These are phyloP conservation scores for Mythimna vitellina DNA, from an alignment of 2,888 invertebrate species.

Conservation along the genomic window DNA sequence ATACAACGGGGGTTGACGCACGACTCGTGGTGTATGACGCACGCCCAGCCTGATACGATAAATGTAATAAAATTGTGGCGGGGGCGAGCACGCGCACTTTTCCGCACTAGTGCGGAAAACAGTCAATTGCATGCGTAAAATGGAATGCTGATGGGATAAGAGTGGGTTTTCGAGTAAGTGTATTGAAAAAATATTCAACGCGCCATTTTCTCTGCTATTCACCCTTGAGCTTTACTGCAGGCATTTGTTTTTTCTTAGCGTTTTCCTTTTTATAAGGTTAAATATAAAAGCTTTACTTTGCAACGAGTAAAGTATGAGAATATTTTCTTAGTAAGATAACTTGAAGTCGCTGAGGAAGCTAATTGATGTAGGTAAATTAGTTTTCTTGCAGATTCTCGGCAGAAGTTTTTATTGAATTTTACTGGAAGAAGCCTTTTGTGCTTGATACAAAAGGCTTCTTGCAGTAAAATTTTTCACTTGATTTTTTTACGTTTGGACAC, in stretches of 20 bases:
- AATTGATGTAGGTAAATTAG: constrained; percentile 14
- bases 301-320: constrained; percentile 7
- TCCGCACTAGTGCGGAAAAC: no score
- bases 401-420: background rate
- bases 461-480: no score
- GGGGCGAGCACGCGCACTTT: no score
- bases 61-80: no score
- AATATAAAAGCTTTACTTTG: constrained; percentile 10
- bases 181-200: constrained; percentile 11
- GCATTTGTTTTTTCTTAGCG: background rate
- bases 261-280: constrained; percentile 18
- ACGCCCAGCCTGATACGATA: no score
- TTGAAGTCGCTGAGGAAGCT: constrained; percentile 2
- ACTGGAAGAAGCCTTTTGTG: background rate
- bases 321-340: background rate
- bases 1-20: no score
- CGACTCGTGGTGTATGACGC: no score
- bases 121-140: no score
- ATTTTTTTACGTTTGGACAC: no score
- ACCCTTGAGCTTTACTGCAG: constrained; percentile 29
- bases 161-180: no score
- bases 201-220: background rate
- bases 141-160: no score
- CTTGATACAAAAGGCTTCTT: no score
- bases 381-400: constrained; percentile 14